Evolutionary conservation across 2,888 invertebrate genomes (phyloP).

Genomic region (Itoplectis maculator): DNA sequence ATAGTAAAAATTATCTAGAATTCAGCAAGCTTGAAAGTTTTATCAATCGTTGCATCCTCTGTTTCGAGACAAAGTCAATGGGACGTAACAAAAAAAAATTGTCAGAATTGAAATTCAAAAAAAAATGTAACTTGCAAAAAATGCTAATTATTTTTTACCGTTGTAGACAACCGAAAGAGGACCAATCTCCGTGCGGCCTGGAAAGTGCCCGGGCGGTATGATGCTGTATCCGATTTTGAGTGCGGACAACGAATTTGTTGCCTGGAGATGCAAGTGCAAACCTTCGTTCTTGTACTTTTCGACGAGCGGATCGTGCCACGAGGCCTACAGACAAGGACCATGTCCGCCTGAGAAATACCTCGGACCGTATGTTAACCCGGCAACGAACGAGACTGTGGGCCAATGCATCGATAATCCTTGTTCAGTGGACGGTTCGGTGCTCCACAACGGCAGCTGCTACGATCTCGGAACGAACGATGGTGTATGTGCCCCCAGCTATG

Average conservation of each 20-base stretch:
- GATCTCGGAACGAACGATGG: slow-evolving; percentile 78
- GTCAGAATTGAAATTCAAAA: background rate
- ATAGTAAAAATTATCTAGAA: background rate
- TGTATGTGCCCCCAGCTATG: slow-evolving; percentile 84
- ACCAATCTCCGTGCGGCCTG: slow-evolving; percentile 49
- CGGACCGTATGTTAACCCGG: slow-evolving; percentile 85
- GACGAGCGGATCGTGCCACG: slow-evolving; percentile 87
- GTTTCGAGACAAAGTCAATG: too few species aligned
- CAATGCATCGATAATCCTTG: slow-evolving; percentile 88
- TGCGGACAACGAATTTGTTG: slow-evolving; percentile 86
- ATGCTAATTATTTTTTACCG: background rate
- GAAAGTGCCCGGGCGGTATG: slow-evolving; percentile 88
- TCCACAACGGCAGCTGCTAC: slow-evolving; percentile 86
- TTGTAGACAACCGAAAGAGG: slow-evolving; percentile 76
- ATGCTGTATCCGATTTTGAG: slow-evolving; percentile 89
- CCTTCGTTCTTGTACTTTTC: slow-evolving; percentile 87
- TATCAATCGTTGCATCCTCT: too few species aligned
- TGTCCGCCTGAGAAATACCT: too few species aligned
- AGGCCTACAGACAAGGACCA: slow-evolving; percentile 88
- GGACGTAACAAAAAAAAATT: too few species aligned
- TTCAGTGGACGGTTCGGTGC: slow-evolving; percentile 85
- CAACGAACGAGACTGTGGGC: slow-evolving; percentile 86
- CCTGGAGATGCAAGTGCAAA: slow-evolving; percentile 87
- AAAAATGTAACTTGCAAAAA: background rate
- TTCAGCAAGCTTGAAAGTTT: too few species aligned